Base-by-base conservation (phyloP, 2,113 vertebrate genomes). In the Dasyurus viverrinus region DNA sequence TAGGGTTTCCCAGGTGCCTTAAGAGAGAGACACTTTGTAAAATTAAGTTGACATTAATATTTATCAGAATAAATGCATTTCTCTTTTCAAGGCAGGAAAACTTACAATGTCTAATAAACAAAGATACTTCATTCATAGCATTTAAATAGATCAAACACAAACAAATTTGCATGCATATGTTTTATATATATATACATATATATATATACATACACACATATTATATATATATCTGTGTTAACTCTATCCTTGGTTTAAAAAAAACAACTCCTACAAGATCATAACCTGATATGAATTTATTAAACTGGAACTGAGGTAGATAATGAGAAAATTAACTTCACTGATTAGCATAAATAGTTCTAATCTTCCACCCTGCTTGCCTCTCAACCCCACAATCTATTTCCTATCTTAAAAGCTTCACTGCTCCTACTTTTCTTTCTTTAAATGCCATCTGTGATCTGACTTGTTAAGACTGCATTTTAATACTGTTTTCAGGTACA, bases 281-380 rank as follows among this genome's bases (percentile, higher is more conserved):
- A n/a, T 42, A 84, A 84, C n/a, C 93, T 97, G 94, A 89, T 91
- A 93, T 97, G 95, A 92, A 95, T 96, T 96, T 42, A 48, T 90
- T 42, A 42, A 19, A 42, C 68, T 96, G 53, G 23, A 94, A 55
- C 54, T 47, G 92, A 94, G 53, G 94, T 96, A 96, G 53, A 92
- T 92, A 96, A 91, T 90, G 47, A 96, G 89, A 92, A 97, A 97
- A 91, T 91, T 48, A 6, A 95, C 95, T 89, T 36, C 97, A 98
- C 97, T 96, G 96, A 98, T 96, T 96, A 97, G 95, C 57, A 95
- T 57, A 97, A 98, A 97, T 95, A 96, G 96, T 97, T 97, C 95
- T 55, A 96, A 92, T 89, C 92, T 90, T 97, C 95, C 94, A 90
- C 89, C 91, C 96, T 96, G 55, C 16, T 47, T 93, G 27, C 11